Evolutionary conservation across 1,140 invertebrate species (phyloP), one percentile per base, ranked within the genome.

Genomic region (Brachionus angularis): DNA sequence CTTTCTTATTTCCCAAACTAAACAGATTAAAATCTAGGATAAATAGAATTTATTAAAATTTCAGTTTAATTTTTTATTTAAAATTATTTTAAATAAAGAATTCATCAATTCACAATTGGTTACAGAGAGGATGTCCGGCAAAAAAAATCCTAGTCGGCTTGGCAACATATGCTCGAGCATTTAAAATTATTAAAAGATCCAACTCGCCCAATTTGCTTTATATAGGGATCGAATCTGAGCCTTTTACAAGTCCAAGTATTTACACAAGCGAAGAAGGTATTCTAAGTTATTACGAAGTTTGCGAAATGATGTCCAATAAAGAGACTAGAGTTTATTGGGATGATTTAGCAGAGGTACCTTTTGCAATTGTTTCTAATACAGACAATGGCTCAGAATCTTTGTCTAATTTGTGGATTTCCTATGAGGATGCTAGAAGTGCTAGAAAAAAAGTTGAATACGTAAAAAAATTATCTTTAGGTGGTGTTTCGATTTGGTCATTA

Each of bases 401-500:
- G 7, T 46, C 34, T 27, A 34, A 55, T 18, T 47, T 55, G 31
- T 71, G 49, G 70, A 71, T 71, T 44, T 49, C 44, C n/a, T 71
- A 71, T 49, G 70, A 71, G 8, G 62, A 67, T n/a, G 62, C 62
- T 16, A 16, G 47, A 0, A 67, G 62, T 46, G 39, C 62, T 18
- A 46, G 62, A 46, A 67, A 67, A 50, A 67, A 76, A 78, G 80
- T 91, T 90, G 89, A 86, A 23, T 98, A 91, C 91, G 84, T 96
- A 34, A 92, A 92, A 76, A 86, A 89, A 44, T 89, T 89, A 61
- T 88, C 88, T 14, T 94, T 89, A 76, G 93, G 88, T 25, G 95
- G 95, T 5, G 92, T 92, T 23, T 96, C 96, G 91, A 89, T 93
- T 0, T 97, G 93, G 94, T 93, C 91, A 0, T 84, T 96, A 0